These are phyloP conservation scores for Borostomias antarcticus DNA, from an alignment of 2,797 vertebrate genomes.

Conservation along the genomic window DNA sequence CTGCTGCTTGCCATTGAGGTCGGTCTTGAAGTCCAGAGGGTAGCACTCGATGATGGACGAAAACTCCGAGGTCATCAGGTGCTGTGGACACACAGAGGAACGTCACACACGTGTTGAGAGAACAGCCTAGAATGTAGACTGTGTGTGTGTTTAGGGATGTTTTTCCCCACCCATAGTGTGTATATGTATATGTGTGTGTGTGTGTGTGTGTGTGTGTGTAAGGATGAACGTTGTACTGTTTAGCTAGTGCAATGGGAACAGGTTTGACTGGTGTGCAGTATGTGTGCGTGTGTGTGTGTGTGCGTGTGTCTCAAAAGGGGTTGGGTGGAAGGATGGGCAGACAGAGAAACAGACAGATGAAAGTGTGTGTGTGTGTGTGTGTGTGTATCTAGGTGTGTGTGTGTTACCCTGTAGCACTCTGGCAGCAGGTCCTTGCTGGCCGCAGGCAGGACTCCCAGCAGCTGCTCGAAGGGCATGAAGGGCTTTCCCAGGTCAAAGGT, in stretches of 20 bases:
- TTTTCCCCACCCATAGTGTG: no score
- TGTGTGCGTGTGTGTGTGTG: no score
- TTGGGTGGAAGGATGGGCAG: no score
- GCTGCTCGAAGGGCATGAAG: conserved; percentile 97
- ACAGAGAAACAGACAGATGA: no score
- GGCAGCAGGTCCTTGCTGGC: conserved; percentile 94
- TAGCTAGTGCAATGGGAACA: no score
- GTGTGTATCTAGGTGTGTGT: neutral
- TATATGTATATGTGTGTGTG: no score
- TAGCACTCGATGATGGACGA: conserved; percentile 96
- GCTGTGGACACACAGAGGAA: conserved; percentile 68
- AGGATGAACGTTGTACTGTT: no score
- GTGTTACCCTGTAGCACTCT: conserved; percentile 85
- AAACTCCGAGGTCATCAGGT: conserved; percentile 88
- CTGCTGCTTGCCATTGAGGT: conserved; percentile 97
- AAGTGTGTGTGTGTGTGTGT: neutral
- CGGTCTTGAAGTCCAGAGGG: conserved; percentile 95
- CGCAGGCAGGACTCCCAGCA: conserved; percentile 92
- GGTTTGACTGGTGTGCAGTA: no score
- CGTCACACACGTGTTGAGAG: neutral
- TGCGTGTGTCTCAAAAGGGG: no score
- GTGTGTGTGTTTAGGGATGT: no score
- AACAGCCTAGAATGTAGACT: no score
- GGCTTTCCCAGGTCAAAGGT: conserved; percentile 90
- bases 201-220: no score